Conservation (phyloP, 1,140 invertebrate genomes). For the Heliconius congener region DNA sequence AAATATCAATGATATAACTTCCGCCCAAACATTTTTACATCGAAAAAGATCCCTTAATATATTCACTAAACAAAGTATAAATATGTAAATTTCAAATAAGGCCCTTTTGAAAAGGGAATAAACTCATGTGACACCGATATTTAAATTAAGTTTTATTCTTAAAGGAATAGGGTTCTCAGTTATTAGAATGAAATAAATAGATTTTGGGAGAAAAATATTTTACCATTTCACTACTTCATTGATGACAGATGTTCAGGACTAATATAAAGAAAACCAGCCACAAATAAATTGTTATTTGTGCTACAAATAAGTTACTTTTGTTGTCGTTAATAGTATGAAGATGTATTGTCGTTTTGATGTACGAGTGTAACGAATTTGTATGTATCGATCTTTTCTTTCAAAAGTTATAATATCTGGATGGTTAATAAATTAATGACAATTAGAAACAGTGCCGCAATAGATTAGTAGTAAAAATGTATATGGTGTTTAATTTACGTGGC, state of each 20-base stretch:
- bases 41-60: background rate
- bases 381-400: too few relatives aligned
- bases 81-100: conserved; percentile 11
- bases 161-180: background rate
- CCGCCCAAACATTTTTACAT: background rate
- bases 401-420: too few relatives aligned
- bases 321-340: background rate
- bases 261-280: background rate
- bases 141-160: background rate
- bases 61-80: background rate
- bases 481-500: too few relatives aligned
- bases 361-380: background rate
- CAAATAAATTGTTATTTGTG: conserved; percentile 4
- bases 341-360: background rate
- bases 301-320: background rate
- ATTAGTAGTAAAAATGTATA: too few relatives aligned
- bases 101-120: conserved; percentile 2
- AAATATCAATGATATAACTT: background rate
- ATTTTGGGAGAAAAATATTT: background rate
- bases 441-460: too few relatives aligned
- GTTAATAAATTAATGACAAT: too few relatives aligned
- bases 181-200: background rate
- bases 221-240: conserved; percentile 1
- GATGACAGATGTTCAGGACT: background rate
- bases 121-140: background rate